Base-by-base conservation (phyloP, 2,113 vertebrate genomes). In the rat (Rattus norvegicus) region DNA sequence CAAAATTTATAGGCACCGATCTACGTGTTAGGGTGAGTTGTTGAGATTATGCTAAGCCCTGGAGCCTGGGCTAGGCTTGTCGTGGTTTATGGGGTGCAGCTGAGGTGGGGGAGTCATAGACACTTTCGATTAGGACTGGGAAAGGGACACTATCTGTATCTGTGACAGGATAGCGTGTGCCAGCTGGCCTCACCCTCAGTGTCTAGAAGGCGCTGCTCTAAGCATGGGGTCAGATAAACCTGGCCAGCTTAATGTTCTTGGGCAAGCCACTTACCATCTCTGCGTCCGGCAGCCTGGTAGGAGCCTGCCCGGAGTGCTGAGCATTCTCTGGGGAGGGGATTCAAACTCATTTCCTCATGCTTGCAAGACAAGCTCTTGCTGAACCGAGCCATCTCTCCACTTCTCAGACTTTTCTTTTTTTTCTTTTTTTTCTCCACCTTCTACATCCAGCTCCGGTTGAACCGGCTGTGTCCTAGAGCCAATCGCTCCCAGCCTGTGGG, bases 401-500 rank as follows among this genome's bases (percentile, higher is more conserved):
- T 43, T 43, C 43, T 43, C 43, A 43, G 43, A 43, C 43, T 43
- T 43, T 43, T 43, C 43, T 43, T n/a, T n/a, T n/a, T n/a, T n/a
- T n/a, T n/a, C n/a, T n/a, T n/a, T n/a, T 17, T 28, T 17, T 33
- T 28, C 8, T 73, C 86, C 75, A 22, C 69, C 36, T 52, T 65
- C 84, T 28, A 56, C n/a, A 52, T 19, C 33, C 20, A 2, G 13
- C 72, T 76, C n/a, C 16, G 6, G 39, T 30, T 52, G 59, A 52
- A 33, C 43, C 14, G 61, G 49, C 94, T 84, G 81, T 83, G 89
- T 94, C 89, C 28, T 95, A 7, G 43, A 72, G 73, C 39, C 52
- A 88, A 65, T 39, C 3, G 28, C 83, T 93, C 88, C 49, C 39
- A 6, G 49, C 91, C 85, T 96, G 95, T 97, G 92, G 65, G 52